Evolutionary conservation across 2,113 vertebrate genomes (phyloP), one percentile per base, ranked within the genome.

Genomic region (Danionella cerebrum): DNA sequence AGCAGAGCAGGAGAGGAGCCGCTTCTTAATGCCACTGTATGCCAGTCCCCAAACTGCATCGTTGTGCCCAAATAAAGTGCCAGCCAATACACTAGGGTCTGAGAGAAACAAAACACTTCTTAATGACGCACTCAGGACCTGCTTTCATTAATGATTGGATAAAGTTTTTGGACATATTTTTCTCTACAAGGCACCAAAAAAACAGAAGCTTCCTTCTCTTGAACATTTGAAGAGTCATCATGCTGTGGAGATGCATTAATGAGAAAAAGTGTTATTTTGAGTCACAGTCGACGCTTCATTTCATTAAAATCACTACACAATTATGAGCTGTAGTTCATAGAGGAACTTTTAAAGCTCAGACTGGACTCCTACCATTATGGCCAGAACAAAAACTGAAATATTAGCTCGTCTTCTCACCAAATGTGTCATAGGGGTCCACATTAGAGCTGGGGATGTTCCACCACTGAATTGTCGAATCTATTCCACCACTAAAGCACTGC

Each of bases 401-500:
- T 10, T 16, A 22, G 13, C n/a, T 22, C 0, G 14, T 21, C 8
- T 47, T 38, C 69, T 67, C 80, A 97, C 96, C 94, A 53, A 97
- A 98, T 53, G 93, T 96, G 79, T 98, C 94, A 79, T 98, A 98
- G 2, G 96, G 96, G 86, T 98, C 96, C 44, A 97, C 94, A 1
- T 87, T 97, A 36, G 96, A 92, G 79, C 94, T 91, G 72, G 95
- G 96, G 87, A 98, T 94, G 79, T 97, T 98, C 96, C 96, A 98
- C 90, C 94, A 97, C 82, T 97, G 95, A 80, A 98, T 95, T 72
- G 92, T 93, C 51, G 93, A 88, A 82, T 98, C 96, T 59, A 97
- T 82, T 65, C 96, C 94, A 71, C 96, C 96, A 69, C 94, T 98
- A 85, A 95, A 98, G 85, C 96, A 98, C 78, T 96, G 94, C 19